These are phyloP conservation scores for Gallinago stenura DNA, from an alignment of 2,797 vertebrate genomes.

Conservation along the genomic window DNA sequence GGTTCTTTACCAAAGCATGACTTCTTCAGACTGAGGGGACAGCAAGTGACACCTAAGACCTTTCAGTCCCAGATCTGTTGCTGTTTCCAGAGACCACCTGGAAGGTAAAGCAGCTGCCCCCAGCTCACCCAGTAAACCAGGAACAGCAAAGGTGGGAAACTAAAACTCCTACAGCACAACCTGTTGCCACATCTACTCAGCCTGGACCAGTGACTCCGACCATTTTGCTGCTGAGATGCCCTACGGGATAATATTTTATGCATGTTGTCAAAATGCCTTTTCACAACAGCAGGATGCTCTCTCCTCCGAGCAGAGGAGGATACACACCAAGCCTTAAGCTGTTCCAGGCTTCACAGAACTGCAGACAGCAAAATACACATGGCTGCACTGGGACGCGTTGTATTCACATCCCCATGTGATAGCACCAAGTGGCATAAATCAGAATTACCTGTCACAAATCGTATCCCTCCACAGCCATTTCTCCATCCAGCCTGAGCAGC, in stretches of 20 bases:
- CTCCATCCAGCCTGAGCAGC: not conserved
- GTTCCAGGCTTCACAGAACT: not conserved
- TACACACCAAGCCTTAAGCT: not conserved
- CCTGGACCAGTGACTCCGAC: not conserved
- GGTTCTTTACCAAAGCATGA: not conserved
- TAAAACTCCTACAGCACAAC: not conserved
- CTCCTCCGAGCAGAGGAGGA: not conserved
- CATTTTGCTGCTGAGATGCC: not conserved
- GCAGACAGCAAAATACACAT: conserved; percentile 7
- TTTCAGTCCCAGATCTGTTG: not conserved
- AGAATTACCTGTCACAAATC: conserved; percentile 18
- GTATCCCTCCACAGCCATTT: not conserved
- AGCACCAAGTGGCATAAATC: conserved; percentile 19
- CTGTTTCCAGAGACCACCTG: not conserved
- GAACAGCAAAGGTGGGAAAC: not conserved
- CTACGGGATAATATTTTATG: not conserved
- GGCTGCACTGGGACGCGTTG: not conserved
- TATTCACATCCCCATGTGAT: not conserved
- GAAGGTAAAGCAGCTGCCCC: not conserved
- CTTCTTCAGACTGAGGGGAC: not conserved
- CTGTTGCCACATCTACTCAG: not conserved
- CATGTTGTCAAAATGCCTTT: not conserved
- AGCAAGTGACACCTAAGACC: not conserved
- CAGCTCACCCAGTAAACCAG: not conserved
- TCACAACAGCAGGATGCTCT: not conserved